Evolutionary conservation across 1,140 invertebrate species (phyloP).

Genomic region (Aphaenogaster floridana): DNA sequence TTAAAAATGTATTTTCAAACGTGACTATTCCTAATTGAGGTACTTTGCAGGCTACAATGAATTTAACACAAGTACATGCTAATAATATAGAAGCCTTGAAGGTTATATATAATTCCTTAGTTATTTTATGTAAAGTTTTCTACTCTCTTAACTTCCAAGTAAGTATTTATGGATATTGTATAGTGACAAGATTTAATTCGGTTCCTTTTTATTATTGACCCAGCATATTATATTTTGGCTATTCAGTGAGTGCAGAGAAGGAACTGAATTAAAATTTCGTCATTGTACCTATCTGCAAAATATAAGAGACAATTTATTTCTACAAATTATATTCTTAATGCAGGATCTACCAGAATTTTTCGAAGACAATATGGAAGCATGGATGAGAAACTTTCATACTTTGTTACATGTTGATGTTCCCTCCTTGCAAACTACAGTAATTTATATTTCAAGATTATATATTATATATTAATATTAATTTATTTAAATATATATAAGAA

Average conservation of each 20-base stretch:
- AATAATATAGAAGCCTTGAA: slow-evolving; percentile 93
- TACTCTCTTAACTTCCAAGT: slow-evolving; percentile 98
- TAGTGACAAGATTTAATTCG: too few species aligned
- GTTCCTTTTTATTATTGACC: too few species aligned
- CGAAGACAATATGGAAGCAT: slow-evolving; percentile 98
- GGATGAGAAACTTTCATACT: slow-evolving; percentile 97
- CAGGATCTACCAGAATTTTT: slow-evolving; percentile 99
- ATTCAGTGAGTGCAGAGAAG: too few species aligned
- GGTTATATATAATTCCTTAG: slow-evolving; percentile 96
- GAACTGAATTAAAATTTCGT: too few species aligned
- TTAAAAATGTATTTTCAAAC: slow-evolving; percentile 1
- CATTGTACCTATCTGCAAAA: slow-evolving; percentile 15
- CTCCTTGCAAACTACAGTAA: slow-evolving; percentile 90
- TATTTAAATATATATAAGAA: slow-evolving; percentile 12
- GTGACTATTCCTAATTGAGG: background rate
- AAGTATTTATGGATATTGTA: slow-evolving; percentile 69
- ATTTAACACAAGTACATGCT: slow-evolving; percentile 92
- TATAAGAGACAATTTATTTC: slow-evolving; percentile 19
- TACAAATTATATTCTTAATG: slow-evolving; percentile 38
- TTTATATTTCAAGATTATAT: slow-evolving; percentile 38
- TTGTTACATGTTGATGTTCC: slow-evolving; percentile 93
- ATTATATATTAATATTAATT: slow-evolving; percentile 9
- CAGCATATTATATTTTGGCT: too few species aligned
- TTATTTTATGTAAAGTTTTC: slow-evolving; percentile 98
- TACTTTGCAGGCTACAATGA: slow-evolving; percentile 92